These are phyloP conservation scores for Dasypus novemcinctus DNA, from an alignment of 2,113 vertebrate genomes.

Conservation along the genomic window DNA sequence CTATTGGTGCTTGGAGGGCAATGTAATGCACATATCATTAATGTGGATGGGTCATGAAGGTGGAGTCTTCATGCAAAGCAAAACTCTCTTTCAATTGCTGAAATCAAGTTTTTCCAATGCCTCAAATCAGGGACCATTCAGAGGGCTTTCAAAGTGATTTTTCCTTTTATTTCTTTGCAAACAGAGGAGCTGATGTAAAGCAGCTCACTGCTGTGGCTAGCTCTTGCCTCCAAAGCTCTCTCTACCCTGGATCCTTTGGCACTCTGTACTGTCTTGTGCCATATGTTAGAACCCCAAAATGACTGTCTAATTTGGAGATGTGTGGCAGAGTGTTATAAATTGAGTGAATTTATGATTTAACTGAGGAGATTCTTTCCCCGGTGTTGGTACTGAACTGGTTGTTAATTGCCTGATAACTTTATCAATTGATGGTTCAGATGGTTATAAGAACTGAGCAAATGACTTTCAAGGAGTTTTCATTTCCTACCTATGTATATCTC, in stretches of 20 bases:
- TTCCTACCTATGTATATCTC: not conserved
- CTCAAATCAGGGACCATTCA: conserved; percentile 56
- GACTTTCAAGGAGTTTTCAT: conserved; percentile 11
- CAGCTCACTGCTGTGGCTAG: not conserved
- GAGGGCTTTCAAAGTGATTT: conserved; percentile 38
- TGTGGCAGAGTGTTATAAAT: not conserved
- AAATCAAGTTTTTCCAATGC: conserved; percentile 61
- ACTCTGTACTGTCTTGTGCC: not conserved
- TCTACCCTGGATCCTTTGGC: not conserved
- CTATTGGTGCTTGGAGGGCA: not conserved
- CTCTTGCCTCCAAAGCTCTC: not conserved
- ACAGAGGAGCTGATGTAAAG: conserved; percentile 9
- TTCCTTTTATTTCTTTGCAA: conserved; percentile 62
- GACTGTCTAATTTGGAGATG: not conserved
- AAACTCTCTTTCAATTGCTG: conserved; percentile 65
- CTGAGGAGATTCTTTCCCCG: not conserved
- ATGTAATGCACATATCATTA: not conserved
- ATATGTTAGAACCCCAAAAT: not conserved
- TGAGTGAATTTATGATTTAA: not conserved
- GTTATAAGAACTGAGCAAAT: not conserved
- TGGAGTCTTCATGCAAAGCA: not conserved
- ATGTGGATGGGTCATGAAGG: not conserved
- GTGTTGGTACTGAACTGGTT: not conserved
- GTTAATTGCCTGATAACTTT: not conserved
- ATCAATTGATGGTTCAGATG: not conserved